These are phyloP conservation scores for Allacma fusca DNA, from an alignment of 2,888 invertebrate genomes.

Conservation along the genomic window DNA sequence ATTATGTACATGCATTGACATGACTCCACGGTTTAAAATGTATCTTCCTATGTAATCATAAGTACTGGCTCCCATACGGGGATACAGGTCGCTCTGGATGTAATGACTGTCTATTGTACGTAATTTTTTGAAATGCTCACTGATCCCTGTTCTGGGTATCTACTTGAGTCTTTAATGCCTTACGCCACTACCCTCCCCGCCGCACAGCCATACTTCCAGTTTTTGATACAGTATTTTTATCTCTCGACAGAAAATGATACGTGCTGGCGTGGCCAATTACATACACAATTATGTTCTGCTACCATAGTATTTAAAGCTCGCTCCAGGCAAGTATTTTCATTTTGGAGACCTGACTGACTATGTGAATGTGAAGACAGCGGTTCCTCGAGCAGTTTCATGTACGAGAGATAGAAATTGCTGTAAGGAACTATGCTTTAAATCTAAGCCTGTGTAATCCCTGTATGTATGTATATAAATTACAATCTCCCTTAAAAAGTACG, in stretches of 20 bases:
- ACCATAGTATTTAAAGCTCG: slow-evolving; percentile 33
- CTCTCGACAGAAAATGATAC: slow-evolving; percentile 37
- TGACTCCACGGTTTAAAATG: background rate
- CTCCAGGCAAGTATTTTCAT: slow-evolving; percentile 12
- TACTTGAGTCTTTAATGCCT: background rate
- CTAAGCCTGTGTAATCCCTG: too few species aligned
- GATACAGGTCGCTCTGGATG: background rate
- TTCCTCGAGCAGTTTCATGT: background rate
- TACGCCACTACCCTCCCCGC: background rate
- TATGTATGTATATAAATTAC: too few species aligned
- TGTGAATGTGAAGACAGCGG: background rate
- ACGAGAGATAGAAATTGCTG: too few species aligned
- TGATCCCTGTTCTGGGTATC: background rate
- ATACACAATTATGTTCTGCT: slow-evolving; percentile 34
- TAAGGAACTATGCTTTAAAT: too few species aligned
- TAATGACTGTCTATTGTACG: background rate
- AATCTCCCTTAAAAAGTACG: too few species aligned
- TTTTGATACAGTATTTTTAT: slow-evolving; percentile 14
- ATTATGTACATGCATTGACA: too few species aligned
- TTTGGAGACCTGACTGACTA: background rate
- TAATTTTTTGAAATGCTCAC: slow-evolving; percentile 1
- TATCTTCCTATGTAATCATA: background rate
- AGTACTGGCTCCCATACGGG: background rate
- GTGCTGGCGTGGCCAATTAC: slow-evolving; percentile 39
- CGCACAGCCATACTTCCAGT: background rate